Evolutionary conservation across 2,113 vertebrate genomes (phyloP), one percentile per base, ranked within the genome.

Genomic region (Nesospiza acunhae): DNA sequence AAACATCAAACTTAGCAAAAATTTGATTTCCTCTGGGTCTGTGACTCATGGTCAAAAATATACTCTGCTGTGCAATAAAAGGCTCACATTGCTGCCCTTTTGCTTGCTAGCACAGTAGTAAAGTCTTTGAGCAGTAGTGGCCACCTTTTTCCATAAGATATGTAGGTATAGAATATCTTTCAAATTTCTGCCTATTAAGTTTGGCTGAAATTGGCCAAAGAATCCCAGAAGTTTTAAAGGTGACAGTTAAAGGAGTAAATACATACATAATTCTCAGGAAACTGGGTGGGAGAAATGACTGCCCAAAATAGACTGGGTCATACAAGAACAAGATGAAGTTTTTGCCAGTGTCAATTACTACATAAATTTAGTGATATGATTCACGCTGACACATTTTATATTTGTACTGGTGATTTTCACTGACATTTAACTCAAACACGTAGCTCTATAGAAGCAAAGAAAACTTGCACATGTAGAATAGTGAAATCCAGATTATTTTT

Each of bases 401-500:
- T 94, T 91, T 93, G 62, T 94, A 76, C 81, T 93, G 78, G 84
- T 94, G 78, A 85, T 77, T 96, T 95, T 89, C 19, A 7, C 81
- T 95, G 93, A 90, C 91, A 94, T 97, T 96, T 96, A 89, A 68
- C 64, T 94, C 74, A 91, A 87, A 94, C 46, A 23, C 59, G 70
- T 87, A 84, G 81, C 30, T 95, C 56, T 28, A 64, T 1, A 84
- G 41, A 82, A 41, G 73, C 49, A 90, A 94, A 92, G 74, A 88
- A 95, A 95, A 62, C 64, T 92, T 93, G 42, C n/a, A n/a, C 11
- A 2, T 60, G 56, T 90, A 94, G 76, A 93, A 87, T 55, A 87
- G 89, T 74, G 69, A 92, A 93, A 96, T 94, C 83, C 91, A 89
- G 93, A 94, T 94, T 97, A 87, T 89, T 91, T 94, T 95, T 95